Conservation (phyloP, 2,797 vertebrate genomes). For the Hirundo rustica region DNA sequence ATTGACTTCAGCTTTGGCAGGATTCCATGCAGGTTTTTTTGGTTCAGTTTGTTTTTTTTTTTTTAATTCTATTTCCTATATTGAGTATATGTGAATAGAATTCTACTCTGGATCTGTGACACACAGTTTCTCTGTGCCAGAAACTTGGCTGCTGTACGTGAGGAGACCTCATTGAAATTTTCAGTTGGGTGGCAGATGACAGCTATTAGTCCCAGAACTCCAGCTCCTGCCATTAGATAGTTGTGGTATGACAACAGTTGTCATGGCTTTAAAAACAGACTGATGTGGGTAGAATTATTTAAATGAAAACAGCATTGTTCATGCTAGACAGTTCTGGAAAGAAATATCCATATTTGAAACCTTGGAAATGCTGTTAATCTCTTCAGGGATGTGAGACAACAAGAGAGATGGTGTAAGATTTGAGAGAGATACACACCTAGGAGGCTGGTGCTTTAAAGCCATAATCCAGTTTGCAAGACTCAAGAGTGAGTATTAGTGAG, state of each 20-base stretch:
- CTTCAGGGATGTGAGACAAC: constrained; percentile 19
- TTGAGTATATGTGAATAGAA: not conserved
- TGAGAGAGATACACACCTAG: not conserved
- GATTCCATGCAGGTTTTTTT: not conserved
- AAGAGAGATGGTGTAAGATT: constrained; percentile 12
- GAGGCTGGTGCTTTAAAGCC: not conserved
- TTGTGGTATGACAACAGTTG: not conserved
- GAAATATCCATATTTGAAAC: constrained; percentile 23
- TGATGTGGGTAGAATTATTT: not conserved
- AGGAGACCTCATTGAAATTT: not conserved
- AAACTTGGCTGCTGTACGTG: not conserved
- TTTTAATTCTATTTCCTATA: not conserved
- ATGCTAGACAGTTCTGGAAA: constrained; percentile 25
- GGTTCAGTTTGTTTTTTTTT: not conserved
- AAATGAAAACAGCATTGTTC: constrained; percentile 31
- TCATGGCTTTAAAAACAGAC: not conserved
- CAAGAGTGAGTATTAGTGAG: not conserved
- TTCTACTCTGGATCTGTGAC: not conserved
- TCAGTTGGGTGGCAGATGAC: not conserved
- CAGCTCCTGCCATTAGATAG: not conserved
- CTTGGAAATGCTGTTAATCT: constrained; percentile 35
- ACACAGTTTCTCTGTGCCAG: not conserved
- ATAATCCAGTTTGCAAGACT: not conserved
- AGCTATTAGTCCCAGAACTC: not conserved
- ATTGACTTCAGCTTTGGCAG: not conserved